Evolutionary conservation across 2,888 invertebrate genomes (phyloP).

Genomic region (Pristionchus maxplancki): DNA sequence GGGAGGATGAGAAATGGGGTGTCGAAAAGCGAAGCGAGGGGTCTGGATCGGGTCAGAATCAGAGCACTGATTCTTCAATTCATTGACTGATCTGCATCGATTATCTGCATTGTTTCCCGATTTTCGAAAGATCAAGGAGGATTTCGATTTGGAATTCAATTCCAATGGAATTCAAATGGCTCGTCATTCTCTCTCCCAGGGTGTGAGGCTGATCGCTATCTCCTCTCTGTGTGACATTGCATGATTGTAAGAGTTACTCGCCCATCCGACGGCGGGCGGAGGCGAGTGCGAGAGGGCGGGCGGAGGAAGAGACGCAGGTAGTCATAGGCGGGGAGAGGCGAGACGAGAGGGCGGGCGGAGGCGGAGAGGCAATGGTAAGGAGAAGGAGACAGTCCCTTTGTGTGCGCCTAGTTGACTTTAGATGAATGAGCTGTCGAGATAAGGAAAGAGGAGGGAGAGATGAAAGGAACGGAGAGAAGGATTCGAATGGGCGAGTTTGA

Average conservation of each 20-base stretch:
- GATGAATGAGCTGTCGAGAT: conserved; percentile 59
- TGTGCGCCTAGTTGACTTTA: conserved; percentile 33
- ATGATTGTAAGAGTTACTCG: conserved; percentile 26
- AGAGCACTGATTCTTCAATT: neutral
- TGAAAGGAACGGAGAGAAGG: neutral
- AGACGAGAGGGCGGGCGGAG: neutral
- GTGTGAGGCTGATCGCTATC: conserved; percentile 20
- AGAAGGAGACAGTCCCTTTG: neutral
- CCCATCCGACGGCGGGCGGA: neutral
- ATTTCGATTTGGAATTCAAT: neutral
- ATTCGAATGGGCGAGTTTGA: conserved; percentile 36
- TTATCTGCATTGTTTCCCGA: neutral
- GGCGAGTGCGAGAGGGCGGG: neutral
- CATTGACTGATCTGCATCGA: neutral
- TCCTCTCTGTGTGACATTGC: conserved; percentile 28
- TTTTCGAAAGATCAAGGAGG: neutral
- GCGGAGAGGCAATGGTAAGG: neutral
- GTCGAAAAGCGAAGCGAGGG: neutral
- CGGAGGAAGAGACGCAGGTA: neutral
- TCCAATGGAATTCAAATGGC: neutral
- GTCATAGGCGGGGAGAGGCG: neutral
- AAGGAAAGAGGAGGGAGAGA: conserved; percentile 52
- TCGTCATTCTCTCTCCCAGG: neutral
- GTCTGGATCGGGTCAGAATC: neutral
- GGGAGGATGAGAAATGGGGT: neutral